These are phyloP conservation scores for Progne subis DNA, from an alignment of 2,113 vertebrate genomes.

Conservation along the genomic window DNA sequence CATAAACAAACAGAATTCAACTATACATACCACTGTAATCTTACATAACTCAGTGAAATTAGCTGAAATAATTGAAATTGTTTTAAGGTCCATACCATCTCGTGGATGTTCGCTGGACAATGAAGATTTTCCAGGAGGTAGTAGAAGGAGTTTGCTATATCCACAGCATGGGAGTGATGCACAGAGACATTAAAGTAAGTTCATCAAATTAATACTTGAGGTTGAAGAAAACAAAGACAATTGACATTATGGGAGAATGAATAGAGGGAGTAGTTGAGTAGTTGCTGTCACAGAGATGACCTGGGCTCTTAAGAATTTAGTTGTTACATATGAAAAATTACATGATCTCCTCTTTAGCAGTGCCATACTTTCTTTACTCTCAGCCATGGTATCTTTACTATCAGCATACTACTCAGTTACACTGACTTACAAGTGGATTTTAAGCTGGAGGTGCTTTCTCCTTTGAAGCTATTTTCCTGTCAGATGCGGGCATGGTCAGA, in stretches of 20 bases:
- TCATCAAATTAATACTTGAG: not conserved
- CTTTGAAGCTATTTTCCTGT: not conserved
- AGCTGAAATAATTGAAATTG: not conserved
- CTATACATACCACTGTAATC: not conserved
- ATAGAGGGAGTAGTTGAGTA: not conserved
- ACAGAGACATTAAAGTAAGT: constrained; percentile 95
- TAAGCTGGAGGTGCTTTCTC: not conserved
- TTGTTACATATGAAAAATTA: not conserved
- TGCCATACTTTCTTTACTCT: not conserved
- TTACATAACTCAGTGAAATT: not conserved
- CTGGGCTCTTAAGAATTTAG: not conserved
- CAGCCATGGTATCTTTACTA: not conserved
- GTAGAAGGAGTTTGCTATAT: constrained; percentile 92
- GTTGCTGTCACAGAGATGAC: not conserved
- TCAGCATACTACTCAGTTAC: not conserved
- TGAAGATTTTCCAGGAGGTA: constrained; percentile 83
- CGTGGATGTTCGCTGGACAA: constrained; percentile 76
- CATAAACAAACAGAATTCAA: not conserved
- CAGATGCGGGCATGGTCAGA: not conserved
- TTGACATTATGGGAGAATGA: not conserved
- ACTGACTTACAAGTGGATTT: not conserved
- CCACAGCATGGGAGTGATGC: constrained; percentile 91
- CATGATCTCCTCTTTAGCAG: not conserved
- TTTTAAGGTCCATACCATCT: constrained; percentile 77
- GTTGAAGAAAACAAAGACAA: not conserved